Percentiles rank a stretch among this genome's conserved stretches.
Conservation (phyloP, 2,113 vertebrate genomes). For the Ornithorhynchus anatinus region DNA sequence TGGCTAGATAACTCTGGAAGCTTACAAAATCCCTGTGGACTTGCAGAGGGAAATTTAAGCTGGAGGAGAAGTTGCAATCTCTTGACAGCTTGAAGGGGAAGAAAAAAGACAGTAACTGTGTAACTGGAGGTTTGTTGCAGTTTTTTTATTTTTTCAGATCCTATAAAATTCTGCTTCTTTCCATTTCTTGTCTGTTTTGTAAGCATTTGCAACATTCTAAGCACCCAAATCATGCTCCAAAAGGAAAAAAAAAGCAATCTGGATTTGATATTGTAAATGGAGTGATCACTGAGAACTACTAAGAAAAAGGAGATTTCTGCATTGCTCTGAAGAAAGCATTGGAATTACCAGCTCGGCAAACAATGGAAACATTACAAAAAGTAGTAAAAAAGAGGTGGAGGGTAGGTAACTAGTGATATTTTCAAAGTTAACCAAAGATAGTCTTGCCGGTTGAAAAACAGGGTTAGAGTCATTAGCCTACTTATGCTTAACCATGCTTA, state of each 20-base stretch:
- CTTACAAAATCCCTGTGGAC: neutral
- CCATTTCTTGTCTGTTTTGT: conserved; percentile 1
- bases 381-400: neutral
- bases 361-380: neutral
- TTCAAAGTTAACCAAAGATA: no score
- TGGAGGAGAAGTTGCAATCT: neutral
- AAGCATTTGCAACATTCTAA: neutral
- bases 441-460: no score
- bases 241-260: neutral
- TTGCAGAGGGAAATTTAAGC: neutral
- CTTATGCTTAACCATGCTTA: neutral
- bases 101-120: neutral
- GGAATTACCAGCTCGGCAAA: neutral
- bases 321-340: neutral
- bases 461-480: neutral
- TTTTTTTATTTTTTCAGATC: neutral
- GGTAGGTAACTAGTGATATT: neutral
- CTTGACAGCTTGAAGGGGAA: neutral
- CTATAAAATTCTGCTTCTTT: neutral
- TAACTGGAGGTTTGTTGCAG: neutral
- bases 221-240: neutral
- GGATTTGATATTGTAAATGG: neutral
- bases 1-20: neutral
- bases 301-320: neutral
- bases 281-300: neutral